Base-by-base conservation (phyloP, 2,113 vertebrate genomes). In the Craseonycteris thonglongyai region DNA sequence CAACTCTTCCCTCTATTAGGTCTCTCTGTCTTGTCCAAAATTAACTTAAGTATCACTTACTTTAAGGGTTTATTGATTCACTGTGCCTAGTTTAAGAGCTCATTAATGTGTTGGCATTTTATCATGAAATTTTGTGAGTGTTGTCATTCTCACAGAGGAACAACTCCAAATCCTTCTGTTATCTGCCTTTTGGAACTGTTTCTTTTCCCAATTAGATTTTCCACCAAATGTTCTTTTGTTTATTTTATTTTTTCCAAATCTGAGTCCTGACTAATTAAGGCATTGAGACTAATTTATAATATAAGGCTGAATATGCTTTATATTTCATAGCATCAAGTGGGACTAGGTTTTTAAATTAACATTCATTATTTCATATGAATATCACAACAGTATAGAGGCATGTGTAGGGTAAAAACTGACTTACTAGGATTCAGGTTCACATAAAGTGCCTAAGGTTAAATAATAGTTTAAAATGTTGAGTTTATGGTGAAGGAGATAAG, bases 51-150 rank as follows among this genome's bases (percentile, higher is more conserved):
- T 68, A 91, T 82, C 93, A 92, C 93, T 95, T 95, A 74, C 59
- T 97, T 83, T 91, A 33, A 78, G 68, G 3, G 3, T 35, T 83
- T 89, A 93, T 90, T 89, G 69, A 95, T 95, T 93, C 56, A 82
- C 30, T 90, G 35, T 47, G 80, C 18, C 28, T 90, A 30, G 49
- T 68, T 89, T 91, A 97, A 93, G 49, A 93, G 56, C 80, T 95
- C 80, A 88, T 97, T 92, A 81, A 59, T 69, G n/a, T 78, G 91
- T 59, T 94, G 61, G 47, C 72, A 92, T 95, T 96, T 96, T 84
- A 91, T 93, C 28, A 21, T 74, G 63, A 93, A 85, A 85, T 49
- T 68, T 68, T 42, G 9, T 56, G 74, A 90, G 54, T 93, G 56
- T 38, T 93, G 30, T 92, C 80, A 61, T 95, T 85, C 51, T 81